Percentiles rank a stretch among this genome's conserved stretches.
These are phyloP conservation scores for Venusia cambrica DNA, from an alignment of 2,888 invertebrate species.

Conservation along the genomic window DNA sequence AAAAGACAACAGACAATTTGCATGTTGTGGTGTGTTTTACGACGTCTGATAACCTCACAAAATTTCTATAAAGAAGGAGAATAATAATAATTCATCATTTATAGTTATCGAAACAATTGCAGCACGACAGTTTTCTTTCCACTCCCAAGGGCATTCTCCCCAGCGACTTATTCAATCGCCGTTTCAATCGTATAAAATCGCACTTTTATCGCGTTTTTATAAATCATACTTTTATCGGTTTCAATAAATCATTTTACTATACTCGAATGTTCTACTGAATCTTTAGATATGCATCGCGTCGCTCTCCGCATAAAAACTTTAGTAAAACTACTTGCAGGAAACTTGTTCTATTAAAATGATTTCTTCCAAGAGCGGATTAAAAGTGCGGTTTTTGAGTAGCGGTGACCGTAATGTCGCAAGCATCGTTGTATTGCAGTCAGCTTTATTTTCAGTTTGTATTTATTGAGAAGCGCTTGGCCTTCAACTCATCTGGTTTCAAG, in stretches of 20 bases:
- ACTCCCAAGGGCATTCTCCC: conserved; percentile 9
- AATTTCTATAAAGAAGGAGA: background rate
- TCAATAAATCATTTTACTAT: conserved; percentile 21
- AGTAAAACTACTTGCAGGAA: conserved; percentile 24
- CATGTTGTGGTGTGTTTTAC: no score
- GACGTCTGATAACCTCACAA: background rate
- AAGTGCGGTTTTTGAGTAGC: no score
- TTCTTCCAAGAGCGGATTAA: conserved; percentile 35
- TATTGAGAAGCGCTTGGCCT: no score
- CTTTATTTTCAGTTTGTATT: no score
- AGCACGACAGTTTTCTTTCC: conserved; percentile 14
- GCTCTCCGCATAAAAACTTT: conserved; percentile 7
- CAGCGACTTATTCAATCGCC: conserved; percentile 21
- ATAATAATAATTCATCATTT: conserved; percentile 9
- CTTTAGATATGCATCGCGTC: conserved; percentile 11
- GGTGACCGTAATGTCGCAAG: no score
- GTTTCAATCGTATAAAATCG: conserved; percentile 19
- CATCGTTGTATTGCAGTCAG: no score
- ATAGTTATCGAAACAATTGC: conserved; percentile 11
- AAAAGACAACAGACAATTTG: no score
- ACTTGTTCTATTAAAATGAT: conserved; percentile 36
- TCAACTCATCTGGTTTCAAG: no score
- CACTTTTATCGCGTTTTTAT: conserved; percentile 20
- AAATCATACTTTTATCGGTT: conserved; percentile 19
- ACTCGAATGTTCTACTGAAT: conserved; percentile 6